Evolutionary conservation across 2,113 vertebrate genomes (phyloP).

Genomic region (Scalopus aquaticus): DNA sequence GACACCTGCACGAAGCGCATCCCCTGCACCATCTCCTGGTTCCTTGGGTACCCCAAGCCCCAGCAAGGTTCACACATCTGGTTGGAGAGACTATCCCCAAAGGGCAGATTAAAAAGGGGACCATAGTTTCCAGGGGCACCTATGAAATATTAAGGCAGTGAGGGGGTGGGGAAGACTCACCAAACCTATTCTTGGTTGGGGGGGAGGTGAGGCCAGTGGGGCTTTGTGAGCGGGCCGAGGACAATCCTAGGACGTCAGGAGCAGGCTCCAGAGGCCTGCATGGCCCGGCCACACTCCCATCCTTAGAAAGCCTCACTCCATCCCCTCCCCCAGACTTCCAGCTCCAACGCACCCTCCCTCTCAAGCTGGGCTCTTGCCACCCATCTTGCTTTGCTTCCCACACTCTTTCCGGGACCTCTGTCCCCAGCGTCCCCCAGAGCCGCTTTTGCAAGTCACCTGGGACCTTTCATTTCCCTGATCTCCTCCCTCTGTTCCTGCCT

Average conservation of each 20-base stretch:
- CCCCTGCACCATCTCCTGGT: not conserved
- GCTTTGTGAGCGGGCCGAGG: not conserved
- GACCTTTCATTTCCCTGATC: conserved; percentile 18
- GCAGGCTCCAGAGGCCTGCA: not conserved
- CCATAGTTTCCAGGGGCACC: not conserved
- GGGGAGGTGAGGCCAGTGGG: not conserved
- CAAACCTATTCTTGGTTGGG: not conserved
- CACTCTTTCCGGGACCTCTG: conserved; percentile 30
- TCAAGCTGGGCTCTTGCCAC: not conserved
- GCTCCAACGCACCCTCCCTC: not conserved
- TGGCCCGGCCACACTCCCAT: not conserved
- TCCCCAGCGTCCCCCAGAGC: not conserved
- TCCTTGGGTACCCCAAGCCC: not conserved
- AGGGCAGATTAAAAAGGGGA: not conserved
- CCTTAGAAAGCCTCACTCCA: not conserved
- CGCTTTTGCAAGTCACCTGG: conserved; percentile 58
- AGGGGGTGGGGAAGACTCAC: not conserved
- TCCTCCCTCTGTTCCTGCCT: not conserved
- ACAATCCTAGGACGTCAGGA: not conserved
- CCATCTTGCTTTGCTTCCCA: conserved; percentile 48
- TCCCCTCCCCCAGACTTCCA: not conserved
- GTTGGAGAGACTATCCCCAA: not conserved
- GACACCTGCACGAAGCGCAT: not conserved
- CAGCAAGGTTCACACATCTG: not conserved
- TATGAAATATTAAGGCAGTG: not conserved